A percentile compares a stretch with the other conserved stretches of the same genome.
Conservation (phyloP, 2,797 vertebrate species). For the Sebastolobus altivelis region DNA sequence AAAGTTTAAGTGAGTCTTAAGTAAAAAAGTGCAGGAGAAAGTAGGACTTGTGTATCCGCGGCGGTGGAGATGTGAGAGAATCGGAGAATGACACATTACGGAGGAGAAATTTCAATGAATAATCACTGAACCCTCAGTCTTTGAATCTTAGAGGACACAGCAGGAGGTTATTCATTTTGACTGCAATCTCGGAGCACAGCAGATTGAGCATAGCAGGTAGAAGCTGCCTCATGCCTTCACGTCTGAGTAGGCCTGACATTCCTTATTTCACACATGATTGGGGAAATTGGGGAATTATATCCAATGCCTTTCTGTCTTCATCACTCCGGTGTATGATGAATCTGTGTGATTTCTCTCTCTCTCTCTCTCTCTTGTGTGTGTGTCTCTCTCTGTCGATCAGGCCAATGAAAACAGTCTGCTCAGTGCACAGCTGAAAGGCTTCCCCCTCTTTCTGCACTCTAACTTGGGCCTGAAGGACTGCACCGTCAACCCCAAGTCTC, state of each 20-base stretch:
- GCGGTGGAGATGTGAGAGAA: conserved; percentile 45
- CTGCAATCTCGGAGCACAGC: conserved; percentile 51
- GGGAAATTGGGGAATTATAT: conserved; percentile 67
- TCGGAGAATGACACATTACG: conserved; percentile 35
- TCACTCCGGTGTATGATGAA: conserved; percentile 59
- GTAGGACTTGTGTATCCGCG: neutral
- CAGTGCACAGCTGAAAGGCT: conserved; percentile 98
- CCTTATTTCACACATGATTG: conserved; percentile 75
- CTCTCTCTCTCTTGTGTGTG: conserved; percentile 1
- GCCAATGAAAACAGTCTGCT: conserved; percentile 99
- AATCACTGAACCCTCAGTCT: conserved; percentile 46
- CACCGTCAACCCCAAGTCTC: conserved; percentile 96
- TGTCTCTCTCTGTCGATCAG: conserved; percentile 76
- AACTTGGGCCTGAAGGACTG: conserved; percentile 98
- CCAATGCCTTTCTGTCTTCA: conserved; percentile 65
- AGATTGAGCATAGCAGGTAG: conserved; percentile 77
- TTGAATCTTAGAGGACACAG: conserved; percentile 59
- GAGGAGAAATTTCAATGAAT: conserved; percentile 52
- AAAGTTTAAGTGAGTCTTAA: conserved; percentile 10
- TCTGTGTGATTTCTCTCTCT: conserved; percentile 55
- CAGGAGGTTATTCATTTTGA: conserved; percentile 67
- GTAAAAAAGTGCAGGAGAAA: conserved; percentile 16
- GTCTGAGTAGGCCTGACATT: conserved; percentile 69
- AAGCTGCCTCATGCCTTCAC: conserved; percentile 66
- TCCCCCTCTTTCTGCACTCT: conserved; percentile 97